phyloP scores from a whole-genome alignment of 1,140 invertebrate genomes.

The Myzus persicae region DNA sequence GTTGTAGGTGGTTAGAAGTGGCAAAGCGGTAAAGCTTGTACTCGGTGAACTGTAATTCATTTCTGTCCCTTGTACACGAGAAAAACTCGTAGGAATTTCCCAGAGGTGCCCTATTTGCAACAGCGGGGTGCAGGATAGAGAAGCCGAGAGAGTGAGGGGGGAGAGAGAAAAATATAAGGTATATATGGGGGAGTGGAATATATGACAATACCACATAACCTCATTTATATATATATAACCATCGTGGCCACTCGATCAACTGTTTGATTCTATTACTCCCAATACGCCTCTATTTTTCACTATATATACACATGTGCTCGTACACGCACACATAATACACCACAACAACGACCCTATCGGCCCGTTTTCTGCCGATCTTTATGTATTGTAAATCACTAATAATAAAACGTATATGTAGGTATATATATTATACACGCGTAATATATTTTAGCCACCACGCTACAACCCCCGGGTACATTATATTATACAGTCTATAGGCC shows the following conservation, averaged over 20 bases:
- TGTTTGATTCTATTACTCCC: constrained; percentile 53
- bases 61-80: background rate
- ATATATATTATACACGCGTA: background rate
- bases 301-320: background rate
- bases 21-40: constrained; percentile 34
- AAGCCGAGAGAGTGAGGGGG: too few relatives aligned
- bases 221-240: background rate
- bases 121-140: background rate
- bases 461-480: background rate
- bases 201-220: constrained; percentile 49
- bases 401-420: background rate
- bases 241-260: constrained; percentile 51
- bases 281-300: constrained; percentile 41
- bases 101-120: constrained; percentile 51
- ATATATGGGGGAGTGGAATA: background rate
- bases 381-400: background rate
- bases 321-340: background rate
- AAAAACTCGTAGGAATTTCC: constrained; percentile 42
- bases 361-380: background rate
- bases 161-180: background rate
- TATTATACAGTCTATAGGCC: background rate
- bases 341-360: background rate
- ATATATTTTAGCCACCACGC: background rate
- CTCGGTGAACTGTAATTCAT: constrained; percentile 18
- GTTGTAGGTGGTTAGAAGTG: background rate